Conservation (phyloP, 2,113 vertebrate species). For the Ahaetulla prasina region DNA sequence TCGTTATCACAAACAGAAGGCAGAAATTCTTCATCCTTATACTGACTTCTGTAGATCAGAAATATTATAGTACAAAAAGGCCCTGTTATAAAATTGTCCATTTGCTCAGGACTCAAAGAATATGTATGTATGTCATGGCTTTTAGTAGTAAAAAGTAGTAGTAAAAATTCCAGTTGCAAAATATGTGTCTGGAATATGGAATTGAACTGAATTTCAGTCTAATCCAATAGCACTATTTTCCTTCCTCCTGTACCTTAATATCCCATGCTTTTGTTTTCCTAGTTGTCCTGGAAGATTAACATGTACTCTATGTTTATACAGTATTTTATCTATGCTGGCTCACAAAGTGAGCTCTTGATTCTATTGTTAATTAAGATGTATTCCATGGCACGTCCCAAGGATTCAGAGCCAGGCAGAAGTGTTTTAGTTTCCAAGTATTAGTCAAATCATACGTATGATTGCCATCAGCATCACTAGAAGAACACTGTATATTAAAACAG, state of each 20-base stretch:
- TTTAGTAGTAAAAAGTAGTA: background rate
- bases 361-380: slow-evolving; percentile 60
- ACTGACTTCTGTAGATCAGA: background rate
- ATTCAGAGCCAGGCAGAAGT: background rate
- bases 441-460: slow-evolving; percentile 29
- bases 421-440: slow-evolving; percentile 44
- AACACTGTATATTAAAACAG: slow-evolving; percentile 4
- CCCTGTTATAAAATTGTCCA: background rate
- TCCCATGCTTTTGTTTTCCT: background rate
- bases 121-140: background rate
- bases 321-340: slow-evolving; percentile 24
- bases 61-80: background rate
- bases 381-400: slow-evolving; percentile 39
- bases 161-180: background rate
- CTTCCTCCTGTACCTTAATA: background rate
- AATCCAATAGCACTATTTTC: background rate
- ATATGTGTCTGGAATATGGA: background rate
- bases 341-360: slow-evolving; percentile 48
- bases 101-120: background rate
- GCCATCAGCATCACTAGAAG: slow-evolving; percentile 26
- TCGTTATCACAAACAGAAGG: background rate
- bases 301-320: slow-evolving; percentile 7
- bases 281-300: background rate
- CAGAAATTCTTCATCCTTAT: background rate
- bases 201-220: background rate